Evolutionary conservation across 2,797 vertebrate species (phyloP), one percentile per base, ranked within the genome.

Genomic region (Lophotriccus pileatus): DNA sequence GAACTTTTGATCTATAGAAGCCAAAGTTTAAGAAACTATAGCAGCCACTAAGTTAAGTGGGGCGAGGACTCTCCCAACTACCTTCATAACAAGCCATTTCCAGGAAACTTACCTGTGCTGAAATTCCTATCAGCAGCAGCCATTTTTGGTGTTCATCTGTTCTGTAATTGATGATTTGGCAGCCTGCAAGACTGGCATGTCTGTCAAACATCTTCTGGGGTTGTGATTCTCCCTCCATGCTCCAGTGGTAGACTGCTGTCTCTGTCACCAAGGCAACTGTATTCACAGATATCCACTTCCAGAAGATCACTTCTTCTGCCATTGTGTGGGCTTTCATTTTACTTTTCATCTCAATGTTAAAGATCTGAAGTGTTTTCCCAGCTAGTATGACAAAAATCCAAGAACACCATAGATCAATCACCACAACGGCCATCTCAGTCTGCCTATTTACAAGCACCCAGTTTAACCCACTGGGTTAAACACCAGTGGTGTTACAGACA

Each of bases 271-370:
- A 94, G 70, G 99, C 99, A 47, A 99, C 98, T 3, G 98, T 99
- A 97, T 99, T 99, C 44, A 99, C 98, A 6, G 99, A 99, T 97
- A 99, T 98, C 99, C 99, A 99, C 90, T 99, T 99, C 99, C 99
- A 99, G 97, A 99, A 99, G 97, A 99, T 98, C 91, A 99, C 98
- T 90, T 99, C 99, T 76, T 99, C 99, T 1, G 98, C 97, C 98
- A 99, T 99, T 5, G 98, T 98, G 96, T 99, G 99, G 76, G 99
- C 98, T 97, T 99, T 99, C 98, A 99, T 98, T 97, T 99, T 99
- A 89, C 98, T 99, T 98, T 99, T 99, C 98, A 99, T 99, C 97
- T 99, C 99, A 83, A 99, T 99, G 97, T 99, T 99, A 97, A 99
- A 99, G 94, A 99, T 99, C 95, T 99, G 99, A 94, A 99, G 98